A percentile compares a stretch with the other conserved stretches of the same genome.
phyloP scores from a whole-genome alignment of 2,797 vertebrate genomes.

The Chaunax sp. region DNA sequence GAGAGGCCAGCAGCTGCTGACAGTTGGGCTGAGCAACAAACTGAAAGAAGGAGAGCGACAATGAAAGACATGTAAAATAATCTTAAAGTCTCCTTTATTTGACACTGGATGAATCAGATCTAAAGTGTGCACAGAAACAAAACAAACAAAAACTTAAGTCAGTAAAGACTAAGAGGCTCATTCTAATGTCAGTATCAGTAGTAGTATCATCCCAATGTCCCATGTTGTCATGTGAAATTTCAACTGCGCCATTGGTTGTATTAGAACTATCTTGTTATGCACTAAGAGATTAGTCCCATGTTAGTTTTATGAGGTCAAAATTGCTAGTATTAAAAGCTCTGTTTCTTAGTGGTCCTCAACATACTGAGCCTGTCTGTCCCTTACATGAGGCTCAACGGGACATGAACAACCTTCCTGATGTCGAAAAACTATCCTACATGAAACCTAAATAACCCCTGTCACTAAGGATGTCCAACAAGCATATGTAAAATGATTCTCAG shows the following conservation, averaged over 20 bases:
- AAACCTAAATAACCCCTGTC: neutral
- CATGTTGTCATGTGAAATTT: too few relatives aligned
- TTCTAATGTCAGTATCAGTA: too few relatives aligned
- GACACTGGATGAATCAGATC: neutral
- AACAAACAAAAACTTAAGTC: neutral
- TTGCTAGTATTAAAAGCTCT: too few relatives aligned
- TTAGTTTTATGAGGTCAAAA: neutral
- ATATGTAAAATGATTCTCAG: neutral
- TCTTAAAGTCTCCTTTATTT: neutral
- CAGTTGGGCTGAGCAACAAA: slow-evolving; percentile 99
- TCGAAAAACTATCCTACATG: neutral
- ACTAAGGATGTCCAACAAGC: neutral
- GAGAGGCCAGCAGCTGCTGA: slow-evolving; percentile 96
- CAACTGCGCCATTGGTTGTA: too few relatives aligned
- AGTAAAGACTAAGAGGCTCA: too few relatives aligned
- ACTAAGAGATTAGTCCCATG: too few relatives aligned
- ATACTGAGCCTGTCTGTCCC: neutral
- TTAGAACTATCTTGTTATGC: too few relatives aligned
- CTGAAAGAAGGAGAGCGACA: slow-evolving; percentile 72
- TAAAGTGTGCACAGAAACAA: neutral
- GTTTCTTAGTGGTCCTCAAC: neutral
- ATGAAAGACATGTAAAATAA: neutral
- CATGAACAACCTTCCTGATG: neutral
- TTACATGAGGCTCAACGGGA: neutral
- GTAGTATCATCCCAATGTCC: too few relatives aligned